Base-by-base conservation (phyloP, 2,888 invertebrate genomes). In the Orthonychiurus folsomi region DNA sequence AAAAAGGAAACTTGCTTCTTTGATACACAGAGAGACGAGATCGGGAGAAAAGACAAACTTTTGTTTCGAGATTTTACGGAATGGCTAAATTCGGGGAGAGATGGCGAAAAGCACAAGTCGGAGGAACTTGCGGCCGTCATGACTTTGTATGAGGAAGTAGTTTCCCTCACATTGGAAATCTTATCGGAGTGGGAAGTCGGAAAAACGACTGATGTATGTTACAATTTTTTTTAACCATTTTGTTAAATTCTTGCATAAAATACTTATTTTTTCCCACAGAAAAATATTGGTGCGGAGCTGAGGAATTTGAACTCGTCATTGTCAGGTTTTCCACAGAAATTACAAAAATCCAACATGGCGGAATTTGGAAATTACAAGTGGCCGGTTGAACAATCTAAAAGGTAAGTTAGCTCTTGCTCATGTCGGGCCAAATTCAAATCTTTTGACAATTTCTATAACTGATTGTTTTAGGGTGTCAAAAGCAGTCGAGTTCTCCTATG, bases 21-120 rank as follows among this genome's bases (percentile, higher is more conserved):
- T n/a, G n/a, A n/a, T 37, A 15, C 15, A 37, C n/a, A 52, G 52
- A 52, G 52, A 52, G 52, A 52, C 20, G 52, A 52, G n/a, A 9
- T 52, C 12, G 24, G 24, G 20, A 20, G 20, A 20, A 5, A 20
- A 23, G 52, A 52, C 52, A 52, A 52, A 52, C 12, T 23, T 21
- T 21, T 52, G 9, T 52, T 52, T 23, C 52, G 24, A 52, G 52
- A 20, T 52, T 23, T 52, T 9, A 52, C 52, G 3, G 5, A 9
- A 12, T 21, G 52, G 24, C 9, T 52, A 23, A 52, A 52, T 52
- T 52, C 52, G 24, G 52, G 20, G 5, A 9, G 37, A 37, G 37
- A 37, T 37, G 37, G 37, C 37, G 37, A 37, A 37, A 37, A 37
- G 37, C 37, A 37, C 37, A 9, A 9, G 37, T 9, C 9, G 15